Percentiles rank a stretch among this genome's conserved stretches.
These are phyloP conservation scores for Chelonoidis abingdonii DNA, from an alignment of 2,113 vertebrate species.

Conservation along the genomic window DNA sequence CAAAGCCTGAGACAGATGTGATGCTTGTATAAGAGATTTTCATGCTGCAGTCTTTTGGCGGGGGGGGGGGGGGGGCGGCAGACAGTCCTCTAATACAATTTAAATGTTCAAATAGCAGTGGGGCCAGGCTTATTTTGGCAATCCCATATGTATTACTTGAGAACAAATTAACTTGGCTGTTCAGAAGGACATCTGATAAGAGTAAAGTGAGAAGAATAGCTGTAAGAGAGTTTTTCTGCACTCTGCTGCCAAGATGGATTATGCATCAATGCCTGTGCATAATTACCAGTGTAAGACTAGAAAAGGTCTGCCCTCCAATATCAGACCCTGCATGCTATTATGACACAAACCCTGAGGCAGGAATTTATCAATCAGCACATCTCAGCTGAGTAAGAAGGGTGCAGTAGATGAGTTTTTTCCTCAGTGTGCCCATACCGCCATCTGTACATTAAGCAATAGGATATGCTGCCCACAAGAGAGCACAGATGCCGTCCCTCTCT, in stretches of 20 bases:
- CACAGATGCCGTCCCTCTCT: neutral
- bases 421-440: neutral
- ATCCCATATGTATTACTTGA: neutral
- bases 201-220: neutral
- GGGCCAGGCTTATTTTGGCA: neutral
- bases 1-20: neutral
- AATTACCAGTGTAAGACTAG: neutral
- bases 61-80: neutral
- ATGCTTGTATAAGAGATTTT: neutral
- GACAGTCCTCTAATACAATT: neutral
- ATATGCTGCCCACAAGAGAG: neutral
- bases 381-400: neutral
- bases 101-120: neutral
- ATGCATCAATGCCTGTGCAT: neutral
- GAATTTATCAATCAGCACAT: neutral
- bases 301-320: rapidly evolving
- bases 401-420: neutral
- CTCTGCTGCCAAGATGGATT: neutral
- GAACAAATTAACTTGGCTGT: neutral
- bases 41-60: neutral
- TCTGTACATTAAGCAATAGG: neutral
- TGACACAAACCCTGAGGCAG: neutral
- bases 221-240: neutral
- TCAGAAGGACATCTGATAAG: neutral
- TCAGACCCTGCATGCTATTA: neutral